Evolutionary conservation across 2,797 vertebrate genomes (phyloP), one percentile per base, ranked within the genome.

Genomic region (Hydrolagus colliei): DNA sequence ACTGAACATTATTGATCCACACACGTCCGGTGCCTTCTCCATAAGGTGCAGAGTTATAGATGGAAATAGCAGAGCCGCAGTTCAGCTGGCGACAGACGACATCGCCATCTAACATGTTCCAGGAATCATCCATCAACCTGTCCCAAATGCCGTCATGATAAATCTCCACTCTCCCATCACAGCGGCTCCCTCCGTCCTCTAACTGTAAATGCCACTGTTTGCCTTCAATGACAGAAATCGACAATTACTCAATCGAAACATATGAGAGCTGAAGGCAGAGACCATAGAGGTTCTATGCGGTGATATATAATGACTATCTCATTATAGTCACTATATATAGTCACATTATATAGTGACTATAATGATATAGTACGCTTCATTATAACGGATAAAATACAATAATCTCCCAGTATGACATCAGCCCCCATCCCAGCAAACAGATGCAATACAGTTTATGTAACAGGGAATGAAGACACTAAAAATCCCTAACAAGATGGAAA

Each of bases 111-210:
- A 2, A 9, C 0, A 65, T 65, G 27, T 65, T 22, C 79, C 79
- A 84, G 14, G 13, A 20, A 65, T 63, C 87, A 61, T 92, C 90
- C 86, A 93, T 87, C 61, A 93, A 87, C 41, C 91, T 90, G 74
- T 87, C 88, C 92, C 92, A 92, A 2, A 0, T 9, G 9, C 89
- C 89, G 0, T 77, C n/a, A 71, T 90, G 72, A 0, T 63, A 89
- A 27, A 91, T 84, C 87, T 92, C 91, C 87, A 91, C 88, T 14
- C 86, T 82, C 2, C 92, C 92, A 0, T 90, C 90, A 27, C 91
- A 92, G 86, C 22, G 88, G 77, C 88, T 91, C 85, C 90, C 87
- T 0, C 91, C 90, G 0, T 86, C 89, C 11, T 87, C 86, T 75
- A 84, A 20, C 79, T 22, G 59, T 20, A 84, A n/a, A 61, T 16